phyloP scores from a whole-genome alignment of 2,888 invertebrate genomes.

The Drosophila engyochracea region DNA sequence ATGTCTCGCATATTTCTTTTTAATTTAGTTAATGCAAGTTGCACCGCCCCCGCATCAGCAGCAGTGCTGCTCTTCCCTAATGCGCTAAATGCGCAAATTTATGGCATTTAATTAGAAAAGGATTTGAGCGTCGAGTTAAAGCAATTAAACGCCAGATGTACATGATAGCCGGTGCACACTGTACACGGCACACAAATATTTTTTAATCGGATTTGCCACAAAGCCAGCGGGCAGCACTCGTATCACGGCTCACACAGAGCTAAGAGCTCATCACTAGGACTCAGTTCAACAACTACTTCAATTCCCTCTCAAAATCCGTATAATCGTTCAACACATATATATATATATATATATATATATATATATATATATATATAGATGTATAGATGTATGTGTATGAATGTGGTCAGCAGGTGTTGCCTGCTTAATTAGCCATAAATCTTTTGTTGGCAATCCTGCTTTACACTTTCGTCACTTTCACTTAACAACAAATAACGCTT shows the following conservation, averaged over 20 bases:
- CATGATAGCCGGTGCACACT: slow-evolving; percentile 36
- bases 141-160: slow-evolving; percentile 41
- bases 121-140: slow-evolving; percentile 42
- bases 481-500: slow-evolving; percentile 21
- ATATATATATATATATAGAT: neutral
- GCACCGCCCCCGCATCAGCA: slow-evolving; percentile 16
- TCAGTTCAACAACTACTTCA: slow-evolving; percentile 5
- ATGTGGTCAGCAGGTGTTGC: slow-evolving; percentile 34
- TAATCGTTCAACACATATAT: slow-evolving; percentile 13
- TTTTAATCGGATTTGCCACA: slow-evolving; percentile 46
- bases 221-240: slow-evolving; percentile 2
- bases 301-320: neutral
- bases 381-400: neutral
- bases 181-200: slow-evolving; percentile 19
- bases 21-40: slow-evolving; percentile 72
- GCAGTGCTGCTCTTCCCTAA: neutral
- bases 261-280: slow-evolving; percentile 26
- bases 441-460: slow-evolving; percentile 27
- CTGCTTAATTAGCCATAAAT: slow-evolving; percentile 38
- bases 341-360: neutral
- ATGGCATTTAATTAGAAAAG: slow-evolving; percentile 64
- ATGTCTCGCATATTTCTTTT: slow-evolving; percentile 50
- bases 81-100: slow-evolving; percentile 49
- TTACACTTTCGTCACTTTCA: slow-evolving; percentile 51
- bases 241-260: slow-evolving; percentile 37